phyloP scores from a whole-genome alignment of 2,797 vertebrate genomes.

The Cephalopachus bancanus region DNA sequence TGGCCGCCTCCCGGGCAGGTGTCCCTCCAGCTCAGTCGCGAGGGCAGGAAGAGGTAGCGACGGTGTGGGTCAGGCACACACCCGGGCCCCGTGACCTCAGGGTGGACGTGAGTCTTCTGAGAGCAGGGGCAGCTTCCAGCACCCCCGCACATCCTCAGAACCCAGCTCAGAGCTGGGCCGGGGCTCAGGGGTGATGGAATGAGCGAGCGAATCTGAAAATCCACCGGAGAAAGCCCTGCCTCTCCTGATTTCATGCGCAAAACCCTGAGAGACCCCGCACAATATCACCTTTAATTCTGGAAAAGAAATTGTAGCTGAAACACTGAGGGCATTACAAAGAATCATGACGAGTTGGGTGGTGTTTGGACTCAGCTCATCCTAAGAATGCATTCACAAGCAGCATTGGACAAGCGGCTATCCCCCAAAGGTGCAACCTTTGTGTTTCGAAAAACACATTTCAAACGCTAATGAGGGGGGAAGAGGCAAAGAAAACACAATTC shows the following conservation, averaged over 20 bases:
- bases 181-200: neutral
- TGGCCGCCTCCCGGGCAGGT: neutral
- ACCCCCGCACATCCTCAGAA: neutral
- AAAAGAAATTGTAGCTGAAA: conserved; percentile 5
- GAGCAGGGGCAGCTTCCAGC: neutral
- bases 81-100: accelerated
- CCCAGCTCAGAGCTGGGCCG: accelerated
- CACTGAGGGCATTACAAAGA: neutral
- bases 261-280: neutral
- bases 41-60: neutral
- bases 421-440: neutral
- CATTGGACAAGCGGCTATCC: neutral
- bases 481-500: conserved; percentile 36
- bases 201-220: neutral
- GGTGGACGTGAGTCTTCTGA: neutral
- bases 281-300: neutral
- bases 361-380: neutral
- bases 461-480: conserved; percentile 50
- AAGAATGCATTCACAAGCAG: neutral
- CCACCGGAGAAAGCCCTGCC: neutral
- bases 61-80: accelerated
- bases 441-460: conserved; percentile 56
- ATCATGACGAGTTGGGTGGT: neutral
- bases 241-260: neutral
- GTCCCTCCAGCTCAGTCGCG: neutral